A percentile compares a stretch with the other conserved stretches of the same genome.
Evolutionary conservation across 2,888 invertebrate species (phyloP).

Genomic region (Rhopalosiphum nymphaeae): DNA sequence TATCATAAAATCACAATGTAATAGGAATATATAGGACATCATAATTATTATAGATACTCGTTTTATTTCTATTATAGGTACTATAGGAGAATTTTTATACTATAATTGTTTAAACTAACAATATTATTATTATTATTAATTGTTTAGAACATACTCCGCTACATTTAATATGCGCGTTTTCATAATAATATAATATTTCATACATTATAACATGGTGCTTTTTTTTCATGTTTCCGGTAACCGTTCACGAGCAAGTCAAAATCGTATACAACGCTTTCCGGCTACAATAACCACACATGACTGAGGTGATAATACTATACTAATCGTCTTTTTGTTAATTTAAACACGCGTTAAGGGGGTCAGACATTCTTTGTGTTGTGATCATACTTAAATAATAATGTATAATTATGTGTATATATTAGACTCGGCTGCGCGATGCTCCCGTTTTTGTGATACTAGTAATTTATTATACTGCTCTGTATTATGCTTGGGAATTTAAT

Average conservation of each 20-base stretch:
- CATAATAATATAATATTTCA: background rate
- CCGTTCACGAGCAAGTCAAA: background rate
- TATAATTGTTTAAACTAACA: too few species aligned
- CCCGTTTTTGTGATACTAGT: background rate
- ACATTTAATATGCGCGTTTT: background rate
- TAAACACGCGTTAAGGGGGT: slow-evolving; percentile 8
- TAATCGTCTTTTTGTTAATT: slow-evolving; percentile 13
- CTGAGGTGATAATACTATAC: slow-evolving; percentile 17
- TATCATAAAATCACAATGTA: too few species aligned
- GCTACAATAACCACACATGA: background rate
- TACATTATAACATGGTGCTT: background rate
- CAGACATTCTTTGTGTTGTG: background rate
- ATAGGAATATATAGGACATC: too few species aligned
- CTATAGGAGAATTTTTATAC: too few species aligned
- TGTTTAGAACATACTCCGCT: background rate
- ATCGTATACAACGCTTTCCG: background rate
- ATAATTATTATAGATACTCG: too few species aligned
- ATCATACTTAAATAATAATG: background rate
- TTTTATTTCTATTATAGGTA: too few species aligned
- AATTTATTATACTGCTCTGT: background rate
- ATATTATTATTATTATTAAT: background rate
- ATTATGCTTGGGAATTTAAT: slow-evolving; percentile 23
- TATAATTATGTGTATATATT: background rate
- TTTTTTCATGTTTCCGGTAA: background rate
- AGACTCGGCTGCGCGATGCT: background rate